Evolutionary conservation across 2,888 invertebrate species (phyloP).

Genomic region (Macrostomum cliftonense): DNA sequence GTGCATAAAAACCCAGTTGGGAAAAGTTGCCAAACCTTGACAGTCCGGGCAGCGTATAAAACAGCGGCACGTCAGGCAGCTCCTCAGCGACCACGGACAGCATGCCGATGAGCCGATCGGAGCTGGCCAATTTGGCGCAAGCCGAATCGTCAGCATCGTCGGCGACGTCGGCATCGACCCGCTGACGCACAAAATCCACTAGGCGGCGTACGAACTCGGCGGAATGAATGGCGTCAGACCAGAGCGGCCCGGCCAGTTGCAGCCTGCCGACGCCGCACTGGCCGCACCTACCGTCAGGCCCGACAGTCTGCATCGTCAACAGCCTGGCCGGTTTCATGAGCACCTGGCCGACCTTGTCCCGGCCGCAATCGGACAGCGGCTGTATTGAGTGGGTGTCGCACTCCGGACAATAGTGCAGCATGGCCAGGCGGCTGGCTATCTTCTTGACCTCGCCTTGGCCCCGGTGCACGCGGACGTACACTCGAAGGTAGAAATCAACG

Average conservation of each 20-base stretch:
- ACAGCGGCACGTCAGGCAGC: slow-evolving; percentile 61
- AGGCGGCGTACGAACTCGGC: slow-evolving; percentile 54
- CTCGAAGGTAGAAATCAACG: slow-evolving; percentile 83
- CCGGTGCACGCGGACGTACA: slow-evolving; percentile 65
- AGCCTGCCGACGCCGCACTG: slow-evolving; percentile 53
- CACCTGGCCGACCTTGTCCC: slow-evolving; percentile 12
- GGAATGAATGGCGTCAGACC: slow-evolving; percentile 69
- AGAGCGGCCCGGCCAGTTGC: slow-evolving; percentile 75
- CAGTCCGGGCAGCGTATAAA: slow-evolving; percentile 61
- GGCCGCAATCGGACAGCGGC: slow-evolving; percentile 45
- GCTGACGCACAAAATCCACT: slow-evolving; percentile 29
- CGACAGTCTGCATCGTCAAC: too few species aligned
- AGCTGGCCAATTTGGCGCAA: slow-evolving; percentile 42
- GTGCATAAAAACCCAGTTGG: too few species aligned
- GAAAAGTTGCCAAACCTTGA: slow-evolving; percentile 51
- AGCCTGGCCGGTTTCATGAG: slow-evolving; percentile 45
- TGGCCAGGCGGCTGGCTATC: slow-evolving; percentile 54
- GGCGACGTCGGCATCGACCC: too few species aligned
- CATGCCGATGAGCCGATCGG: slow-evolving; percentile 47
- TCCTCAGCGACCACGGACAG: slow-evolving; percentile 58
- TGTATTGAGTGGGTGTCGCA: slow-evolving; percentile 41
- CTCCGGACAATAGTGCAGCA: slow-evolving; percentile 71
- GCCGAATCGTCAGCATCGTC: background rate
- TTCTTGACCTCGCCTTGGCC: slow-evolving; percentile 67
- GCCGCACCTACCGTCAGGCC: slow-evolving; percentile 43